Conservation (phyloP, 2,888 invertebrate species). For the Morpho achilles region DNA sequence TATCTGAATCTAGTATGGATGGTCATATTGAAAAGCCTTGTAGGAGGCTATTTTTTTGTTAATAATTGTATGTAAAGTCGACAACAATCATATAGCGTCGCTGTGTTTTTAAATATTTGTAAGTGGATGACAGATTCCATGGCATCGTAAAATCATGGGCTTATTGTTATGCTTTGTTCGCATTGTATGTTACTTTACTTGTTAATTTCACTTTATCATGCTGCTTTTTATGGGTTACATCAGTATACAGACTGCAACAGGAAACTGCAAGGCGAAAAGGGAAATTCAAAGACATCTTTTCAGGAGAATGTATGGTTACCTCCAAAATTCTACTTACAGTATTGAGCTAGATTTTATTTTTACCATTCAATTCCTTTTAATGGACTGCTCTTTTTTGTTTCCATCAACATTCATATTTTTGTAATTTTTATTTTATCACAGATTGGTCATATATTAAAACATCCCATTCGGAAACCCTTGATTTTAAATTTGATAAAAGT, state of each 20-base stretch:
- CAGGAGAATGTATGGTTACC: conserved; percentile 88
- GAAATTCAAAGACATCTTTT: conserved; percentile 92
- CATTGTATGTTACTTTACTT: conserved; percentile 69
- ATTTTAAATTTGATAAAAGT: too few relatives aligned
- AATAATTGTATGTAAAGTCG: conserved; percentile 41
- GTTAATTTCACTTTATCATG: conserved; percentile 79
- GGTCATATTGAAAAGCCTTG: conserved; percentile 42
- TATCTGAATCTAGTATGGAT: conserved; percentile 65
- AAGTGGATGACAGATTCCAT: conserved; percentile 52
- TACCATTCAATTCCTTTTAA: conserved; percentile 16
- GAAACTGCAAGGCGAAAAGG: conserved; percentile 89
- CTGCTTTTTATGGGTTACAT: conserved; percentile 83
- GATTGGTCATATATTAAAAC: not conserved
- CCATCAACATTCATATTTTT: conserved; percentile 10
- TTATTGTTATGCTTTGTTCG: conserved; percentile 70
- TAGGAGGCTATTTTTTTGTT: conserved; percentile 47
- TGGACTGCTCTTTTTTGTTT: conserved; percentile 16
- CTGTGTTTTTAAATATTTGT: conserved; percentile 43
- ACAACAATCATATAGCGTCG: conserved; percentile 30
- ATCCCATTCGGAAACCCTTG: not conserved
- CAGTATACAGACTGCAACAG: conserved; percentile 88
- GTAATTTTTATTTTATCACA: conserved; percentile 2
- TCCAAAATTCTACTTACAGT: conserved; percentile 68
- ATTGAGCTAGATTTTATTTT: conserved; percentile 61
- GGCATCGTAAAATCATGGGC: conserved; percentile 62